A percentile compares a stretch with the other conserved stretches of the same genome.
These are phyloP conservation scores for Heterocephalus glaber DNA, from an alignment of 2,113 vertebrate genomes.

Conservation along the genomic window DNA sequence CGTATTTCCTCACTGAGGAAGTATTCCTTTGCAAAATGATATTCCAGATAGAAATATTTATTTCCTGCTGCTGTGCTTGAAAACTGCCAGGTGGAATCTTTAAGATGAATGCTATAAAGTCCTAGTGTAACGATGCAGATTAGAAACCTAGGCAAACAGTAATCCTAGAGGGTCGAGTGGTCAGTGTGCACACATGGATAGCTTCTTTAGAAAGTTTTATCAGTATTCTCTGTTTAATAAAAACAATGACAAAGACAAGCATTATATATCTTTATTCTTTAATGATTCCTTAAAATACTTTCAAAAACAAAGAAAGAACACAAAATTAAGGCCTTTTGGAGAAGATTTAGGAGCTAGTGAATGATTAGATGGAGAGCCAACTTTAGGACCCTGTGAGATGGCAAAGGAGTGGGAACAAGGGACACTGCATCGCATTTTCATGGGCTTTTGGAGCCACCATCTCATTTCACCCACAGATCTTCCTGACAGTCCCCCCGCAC, in stretches of 20 bases:
- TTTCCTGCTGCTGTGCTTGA: not conserved
- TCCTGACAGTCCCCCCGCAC: not conserved
- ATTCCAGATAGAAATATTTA: not conserved
- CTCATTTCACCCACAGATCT: not conserved
- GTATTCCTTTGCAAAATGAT: conserved; percentile 1
- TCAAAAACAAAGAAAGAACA: not conserved
- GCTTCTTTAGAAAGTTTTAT: not conserved
- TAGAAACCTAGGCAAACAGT: not conserved
- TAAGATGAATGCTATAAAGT: not conserved
- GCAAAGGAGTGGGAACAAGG: not conserved
- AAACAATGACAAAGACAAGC: not conserved
- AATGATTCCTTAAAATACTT: not conserved
- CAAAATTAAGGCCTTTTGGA: not conserved
- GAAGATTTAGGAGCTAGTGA: not conserved
- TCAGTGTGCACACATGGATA: not conserved
- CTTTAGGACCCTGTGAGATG: not conserved
- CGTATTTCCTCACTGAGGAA: not conserved
- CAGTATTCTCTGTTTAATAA: conserved; percentile 6
- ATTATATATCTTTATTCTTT: not conserved
- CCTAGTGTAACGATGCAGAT: not conserved
- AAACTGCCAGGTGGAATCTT: not conserved
- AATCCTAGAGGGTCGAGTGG: not conserved
- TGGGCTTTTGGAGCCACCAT: not conserved
- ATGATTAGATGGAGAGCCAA: not conserved
- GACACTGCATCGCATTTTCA: not conserved